phyloP scores from a whole-genome alignment of 1,140 invertebrate genomes.

The Hyphantria cunea region DNA sequence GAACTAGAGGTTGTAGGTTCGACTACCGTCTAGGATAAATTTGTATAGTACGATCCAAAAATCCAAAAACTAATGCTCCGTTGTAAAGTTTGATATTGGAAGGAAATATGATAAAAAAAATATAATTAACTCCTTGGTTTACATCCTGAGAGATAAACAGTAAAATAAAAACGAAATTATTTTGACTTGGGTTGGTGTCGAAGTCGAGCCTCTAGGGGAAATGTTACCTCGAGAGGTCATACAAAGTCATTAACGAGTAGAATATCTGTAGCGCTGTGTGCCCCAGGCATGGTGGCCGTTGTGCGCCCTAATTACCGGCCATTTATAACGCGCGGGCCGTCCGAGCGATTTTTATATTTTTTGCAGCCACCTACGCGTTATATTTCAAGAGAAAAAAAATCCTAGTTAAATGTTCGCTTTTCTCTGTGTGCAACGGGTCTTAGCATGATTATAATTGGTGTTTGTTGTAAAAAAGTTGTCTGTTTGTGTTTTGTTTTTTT shows the following conservation, averaged over 20 bases:
- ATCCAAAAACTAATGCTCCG: too few species aligned
- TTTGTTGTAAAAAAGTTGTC: neutral
- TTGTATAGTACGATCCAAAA: too few species aligned
- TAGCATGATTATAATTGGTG: conserved; percentile 14
- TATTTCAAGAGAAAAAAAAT: conserved; percentile 48
- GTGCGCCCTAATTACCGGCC: conserved; percentile 70
- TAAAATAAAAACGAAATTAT: neutral
- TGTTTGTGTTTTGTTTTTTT: neutral
- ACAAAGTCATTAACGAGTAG: conserved; percentile 4
- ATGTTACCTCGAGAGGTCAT: neutral
- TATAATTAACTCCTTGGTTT: too few species aligned
- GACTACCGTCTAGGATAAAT: too few species aligned
- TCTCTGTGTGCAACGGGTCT: conserved; percentile 14
- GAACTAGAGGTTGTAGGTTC: too few species aligned
- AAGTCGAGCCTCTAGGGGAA: neutral
- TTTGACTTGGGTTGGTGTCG: too few species aligned
- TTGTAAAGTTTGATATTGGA: too few species aligned
- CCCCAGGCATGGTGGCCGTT: conserved; percentile 40
- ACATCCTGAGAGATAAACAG: too few species aligned
- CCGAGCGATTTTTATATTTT: conserved; percentile 70
- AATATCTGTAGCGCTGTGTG: conserved; percentile 28
- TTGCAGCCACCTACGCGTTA: conserved; percentile 57
- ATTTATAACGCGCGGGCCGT: conserved; percentile 69
- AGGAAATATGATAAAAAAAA: too few species aligned
- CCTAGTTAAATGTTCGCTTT: conserved; percentile 16